These are phyloP conservation scores for Tragelaphus strepsiceros DNA, from an alignment of 2,113 vertebrate species.

Conservation along the genomic window DNA sequence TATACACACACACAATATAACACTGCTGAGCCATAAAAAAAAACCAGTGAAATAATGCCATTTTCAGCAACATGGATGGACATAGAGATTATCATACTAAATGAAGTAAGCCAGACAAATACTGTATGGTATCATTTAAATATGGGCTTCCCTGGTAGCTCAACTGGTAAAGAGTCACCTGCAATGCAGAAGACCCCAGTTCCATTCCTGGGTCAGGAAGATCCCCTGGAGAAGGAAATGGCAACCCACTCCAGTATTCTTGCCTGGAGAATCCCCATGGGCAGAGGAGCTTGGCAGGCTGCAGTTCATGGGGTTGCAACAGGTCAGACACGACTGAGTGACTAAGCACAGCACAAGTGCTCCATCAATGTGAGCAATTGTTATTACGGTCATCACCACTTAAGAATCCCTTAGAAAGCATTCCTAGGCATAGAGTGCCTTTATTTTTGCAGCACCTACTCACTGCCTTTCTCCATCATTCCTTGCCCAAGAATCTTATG, in stretches of 20 bases:
- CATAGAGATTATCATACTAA: neutral
- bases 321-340: rapidly evolving
- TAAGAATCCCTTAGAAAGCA: neutral
- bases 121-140: neutral
- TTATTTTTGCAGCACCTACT: neutral
- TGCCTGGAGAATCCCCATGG: neutral
- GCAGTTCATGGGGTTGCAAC: neutral
- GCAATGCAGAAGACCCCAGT: neutral
- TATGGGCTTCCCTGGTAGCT: neutral
- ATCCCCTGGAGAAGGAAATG: neutral
- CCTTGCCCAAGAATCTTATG: neutral
- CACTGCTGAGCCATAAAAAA: neutral
- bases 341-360: neutral
- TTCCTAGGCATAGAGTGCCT: neutral
- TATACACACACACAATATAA: neutral
- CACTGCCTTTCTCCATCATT: neutral
- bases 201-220: neutral
- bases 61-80: neutral
- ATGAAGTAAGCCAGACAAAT: neutral
- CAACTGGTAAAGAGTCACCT: neutral
- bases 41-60: neutral
- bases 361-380: neutral
- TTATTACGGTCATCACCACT: no score
- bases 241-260: neutral
- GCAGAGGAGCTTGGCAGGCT: neutral